Conservation (phyloP, 2,797 vertebrate genomes). For the Euthynnus affinis region DNA sequence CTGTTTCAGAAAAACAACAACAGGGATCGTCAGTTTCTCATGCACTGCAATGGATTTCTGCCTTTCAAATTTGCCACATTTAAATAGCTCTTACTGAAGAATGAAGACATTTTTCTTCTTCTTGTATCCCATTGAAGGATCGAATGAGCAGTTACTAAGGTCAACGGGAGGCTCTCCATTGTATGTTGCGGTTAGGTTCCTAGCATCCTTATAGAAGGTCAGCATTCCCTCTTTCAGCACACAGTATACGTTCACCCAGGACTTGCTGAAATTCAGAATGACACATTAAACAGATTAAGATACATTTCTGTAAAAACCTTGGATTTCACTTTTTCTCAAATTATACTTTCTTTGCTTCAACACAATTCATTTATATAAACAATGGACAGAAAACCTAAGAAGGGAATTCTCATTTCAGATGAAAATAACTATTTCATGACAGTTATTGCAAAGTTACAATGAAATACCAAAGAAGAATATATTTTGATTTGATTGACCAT, state of each 20-base stretch:
- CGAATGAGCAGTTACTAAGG: constrained; percentile 88
- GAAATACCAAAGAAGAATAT: too few relatives aligned
- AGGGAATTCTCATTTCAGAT: not conserved
- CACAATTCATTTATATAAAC: not conserved
- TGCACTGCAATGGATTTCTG: not conserved
- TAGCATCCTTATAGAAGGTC: constrained; percentile 92
- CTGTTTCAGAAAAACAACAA: constrained; percentile 77
- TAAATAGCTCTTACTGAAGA: constrained; percentile 85
- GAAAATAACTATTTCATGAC: not conserved
- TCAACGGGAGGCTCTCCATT: constrained; percentile 91
- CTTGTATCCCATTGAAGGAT: constrained; percentile 93
- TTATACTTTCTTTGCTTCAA: not conserved
- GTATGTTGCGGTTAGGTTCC: constrained; percentile 88
- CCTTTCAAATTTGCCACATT: not conserved
- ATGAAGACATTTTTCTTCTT: constrained; percentile 97
- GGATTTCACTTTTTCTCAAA: not conserved
- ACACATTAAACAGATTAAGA: constrained; percentile 2
- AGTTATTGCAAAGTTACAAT: not conserved
- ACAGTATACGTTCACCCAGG: constrained; percentile 94
- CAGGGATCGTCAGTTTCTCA: constrained; percentile 28
- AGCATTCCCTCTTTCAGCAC: constrained; percentile 90
- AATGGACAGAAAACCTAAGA: not conserved
- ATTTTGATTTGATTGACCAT: not conserved
- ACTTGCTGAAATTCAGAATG: constrained; percentile 82
- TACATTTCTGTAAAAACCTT: not conserved